phyloP scores from a whole-genome alignment of 2,797 vertebrate species.

The Chloroceryle inda region DNA sequence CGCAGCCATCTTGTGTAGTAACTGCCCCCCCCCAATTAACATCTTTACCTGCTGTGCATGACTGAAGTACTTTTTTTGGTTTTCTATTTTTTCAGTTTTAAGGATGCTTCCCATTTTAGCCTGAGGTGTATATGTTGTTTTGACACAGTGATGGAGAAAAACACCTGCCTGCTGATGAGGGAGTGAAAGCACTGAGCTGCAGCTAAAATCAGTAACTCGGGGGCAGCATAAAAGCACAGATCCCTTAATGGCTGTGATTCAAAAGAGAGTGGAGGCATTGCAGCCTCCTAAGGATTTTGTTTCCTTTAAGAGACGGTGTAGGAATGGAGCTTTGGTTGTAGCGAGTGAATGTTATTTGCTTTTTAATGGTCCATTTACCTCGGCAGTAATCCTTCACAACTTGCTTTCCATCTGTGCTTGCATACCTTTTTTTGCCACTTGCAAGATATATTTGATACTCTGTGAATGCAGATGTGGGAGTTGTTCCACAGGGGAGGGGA shows the following conservation, averaged over 20 bases:
- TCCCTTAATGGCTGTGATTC: slow-evolving; percentile 2
- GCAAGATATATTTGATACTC: slow-evolving; percentile 43
- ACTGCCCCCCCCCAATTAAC: not conserved
- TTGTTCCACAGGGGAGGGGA: slow-evolving; percentile 18
- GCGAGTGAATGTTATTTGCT: slow-evolving; percentile 23
- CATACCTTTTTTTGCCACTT: slow-evolving; percentile 49
- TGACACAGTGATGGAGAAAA: not conserved
- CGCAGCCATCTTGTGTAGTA: not conserved
- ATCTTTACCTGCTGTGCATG: not conserved
- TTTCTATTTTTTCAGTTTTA: not conserved
- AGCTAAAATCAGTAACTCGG: not conserved
- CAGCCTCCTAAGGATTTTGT: not conserved
- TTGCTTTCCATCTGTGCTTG: slow-evolving; percentile 44
- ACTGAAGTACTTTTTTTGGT: not conserved
- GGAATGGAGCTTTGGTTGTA: slow-evolving; percentile 5
- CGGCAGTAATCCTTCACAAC: slow-evolving; percentile 12
- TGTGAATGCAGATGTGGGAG: slow-evolving; percentile 59
- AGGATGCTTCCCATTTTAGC: not conserved
- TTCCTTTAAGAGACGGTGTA: not conserved
- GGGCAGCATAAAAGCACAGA: not conserved
- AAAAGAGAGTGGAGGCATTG: not conserved
- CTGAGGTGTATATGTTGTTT: not conserved
- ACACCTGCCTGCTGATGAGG: not conserved
- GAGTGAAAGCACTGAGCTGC: not conserved
- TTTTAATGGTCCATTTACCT: slow-evolving; percentile 63